Percentiles rank a stretch among this genome's conserved stretches.
These are phyloP conservation scores for Danaus chrysippus DNA, from an alignment of 2,888 invertebrate genomes.

Conservation along the genomic window DNA sequence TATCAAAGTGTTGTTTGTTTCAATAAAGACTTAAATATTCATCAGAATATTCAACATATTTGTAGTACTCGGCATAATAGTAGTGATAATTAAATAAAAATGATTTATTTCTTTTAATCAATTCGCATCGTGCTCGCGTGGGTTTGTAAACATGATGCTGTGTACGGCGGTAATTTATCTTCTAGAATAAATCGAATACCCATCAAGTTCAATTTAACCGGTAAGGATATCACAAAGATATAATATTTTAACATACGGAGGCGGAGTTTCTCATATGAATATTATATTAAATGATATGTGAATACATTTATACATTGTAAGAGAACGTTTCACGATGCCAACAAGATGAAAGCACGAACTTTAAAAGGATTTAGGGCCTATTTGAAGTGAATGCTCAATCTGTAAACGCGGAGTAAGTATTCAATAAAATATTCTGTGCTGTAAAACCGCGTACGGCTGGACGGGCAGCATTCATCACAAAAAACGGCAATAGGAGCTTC, in stretches of 20 bases:
- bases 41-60: too few relatives aligned
- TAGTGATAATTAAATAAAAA: conserved; percentile 7
- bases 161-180: conserved; percentile 22
- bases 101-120: conserved; percentile 21
- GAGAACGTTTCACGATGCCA: conserved; percentile 50
- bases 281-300: too few relatives aligned
- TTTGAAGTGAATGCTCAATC: conserved; percentile 47
- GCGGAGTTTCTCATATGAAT: background rate
- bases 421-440: conserved; percentile 68
- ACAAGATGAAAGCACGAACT: conserved; percentile 52
- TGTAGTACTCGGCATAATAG: background rate
- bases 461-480: conserved; percentile 65
- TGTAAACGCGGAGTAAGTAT: conserved; percentile 60
- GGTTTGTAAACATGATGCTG: conserved; percentile 3
- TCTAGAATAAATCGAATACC: conserved; percentile 16
- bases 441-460: conserved; percentile 56
- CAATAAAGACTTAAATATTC: too few relatives aligned
- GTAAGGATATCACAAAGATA: conserved; percentile 15
- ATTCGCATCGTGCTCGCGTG: conserved; percentile 12
- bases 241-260: conserved; percentile 13
- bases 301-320: conserved; percentile 20
- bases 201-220: conserved; percentile 20
- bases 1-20: too few relatives aligned
- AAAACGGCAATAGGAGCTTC: conserved; percentile 73
- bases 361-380: conserved; percentile 46